Evolutionary conservation across 2,797 vertebrate genomes (phyloP).

Genomic region (Sparus aurata): DNA sequence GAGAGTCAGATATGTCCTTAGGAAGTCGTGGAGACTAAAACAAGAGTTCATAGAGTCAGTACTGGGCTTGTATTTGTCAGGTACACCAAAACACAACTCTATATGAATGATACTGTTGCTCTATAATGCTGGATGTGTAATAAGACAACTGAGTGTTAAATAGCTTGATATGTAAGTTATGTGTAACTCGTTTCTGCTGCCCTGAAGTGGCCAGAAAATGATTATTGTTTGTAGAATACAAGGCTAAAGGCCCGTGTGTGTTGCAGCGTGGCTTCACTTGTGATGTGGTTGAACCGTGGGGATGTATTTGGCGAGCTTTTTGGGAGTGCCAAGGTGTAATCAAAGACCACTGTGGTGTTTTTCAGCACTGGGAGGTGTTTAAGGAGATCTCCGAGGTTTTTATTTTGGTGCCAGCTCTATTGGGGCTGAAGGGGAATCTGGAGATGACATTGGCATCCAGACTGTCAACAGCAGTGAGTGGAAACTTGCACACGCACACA

Average conservation of each 20-base stretch:
- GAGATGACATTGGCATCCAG: slow-evolving; percentile 96
- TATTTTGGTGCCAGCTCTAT: slow-evolving; percentile 92
- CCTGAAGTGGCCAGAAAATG: neutral
- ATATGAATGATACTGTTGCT: no score
- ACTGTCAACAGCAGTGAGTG: slow-evolving; percentile 94
- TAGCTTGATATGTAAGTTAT: neutral
- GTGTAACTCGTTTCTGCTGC: neutral
- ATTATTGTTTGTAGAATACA: neutral
- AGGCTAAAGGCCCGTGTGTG: neutral
- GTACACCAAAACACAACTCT: no score
- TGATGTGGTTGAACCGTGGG: neutral
- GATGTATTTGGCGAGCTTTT: neutral
- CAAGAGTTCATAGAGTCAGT: neutral
- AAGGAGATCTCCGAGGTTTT: slow-evolving; percentile 90
- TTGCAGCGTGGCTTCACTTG: neutral
- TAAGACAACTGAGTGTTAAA: no score
- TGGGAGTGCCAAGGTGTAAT: neutral
- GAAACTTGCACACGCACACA: slow-evolving; percentile 19
- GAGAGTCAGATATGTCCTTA: neutral
- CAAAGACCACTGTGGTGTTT: slow-evolving; percentile 42
- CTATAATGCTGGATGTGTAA: no score
- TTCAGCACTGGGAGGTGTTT: slow-evolving; percentile 94
- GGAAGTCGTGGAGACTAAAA: neutral
- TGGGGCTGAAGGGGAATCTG: slow-evolving; percentile 96
- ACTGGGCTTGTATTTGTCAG: no score